Conservation (phyloP, 2,797 vertebrate species). For the Neopelma chrysocephalum region DNA sequence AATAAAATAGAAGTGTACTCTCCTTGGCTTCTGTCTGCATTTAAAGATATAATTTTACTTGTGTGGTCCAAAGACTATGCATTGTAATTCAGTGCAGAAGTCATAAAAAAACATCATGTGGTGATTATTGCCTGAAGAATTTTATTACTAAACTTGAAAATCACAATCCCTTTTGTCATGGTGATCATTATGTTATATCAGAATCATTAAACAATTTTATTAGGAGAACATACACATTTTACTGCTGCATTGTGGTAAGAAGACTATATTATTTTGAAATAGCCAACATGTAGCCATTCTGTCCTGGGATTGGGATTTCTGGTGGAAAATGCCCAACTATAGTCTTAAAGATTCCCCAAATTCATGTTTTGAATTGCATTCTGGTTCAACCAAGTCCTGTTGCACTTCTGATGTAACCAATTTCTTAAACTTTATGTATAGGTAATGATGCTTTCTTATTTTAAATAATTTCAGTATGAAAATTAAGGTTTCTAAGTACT, state of each 20-base stretch:
- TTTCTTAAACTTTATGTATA: not conserved
- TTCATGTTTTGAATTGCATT: not conserved
- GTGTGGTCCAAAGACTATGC: not conserved
- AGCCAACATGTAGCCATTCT: not conserved
- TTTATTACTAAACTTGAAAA: not conserved
- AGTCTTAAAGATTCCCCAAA: not conserved
- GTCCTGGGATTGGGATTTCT: not conserved
- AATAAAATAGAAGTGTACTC: not conserved
- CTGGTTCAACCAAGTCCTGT: not conserved
- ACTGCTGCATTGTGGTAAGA: not conserved
- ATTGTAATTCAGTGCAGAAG: not conserved
- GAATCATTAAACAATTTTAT: not conserved
- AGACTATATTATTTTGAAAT: not conserved
- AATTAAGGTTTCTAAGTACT: not conserved
- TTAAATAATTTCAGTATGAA: not conserved
- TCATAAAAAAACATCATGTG: not conserved
- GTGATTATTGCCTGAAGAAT: not conserved
- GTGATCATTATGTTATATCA: not conserved
- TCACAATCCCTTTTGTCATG: not conserved
- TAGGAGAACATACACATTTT: not conserved
- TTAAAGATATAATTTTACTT: not conserved
- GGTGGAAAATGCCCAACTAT: not conserved
- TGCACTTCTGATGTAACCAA: not conserved
- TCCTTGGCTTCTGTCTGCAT: not conserved
- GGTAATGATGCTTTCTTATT: not conserved